Evolutionary conservation across 1,140 invertebrate genomes (phyloP).

Genomic region (Pectinophora gossypiella): DNA sequence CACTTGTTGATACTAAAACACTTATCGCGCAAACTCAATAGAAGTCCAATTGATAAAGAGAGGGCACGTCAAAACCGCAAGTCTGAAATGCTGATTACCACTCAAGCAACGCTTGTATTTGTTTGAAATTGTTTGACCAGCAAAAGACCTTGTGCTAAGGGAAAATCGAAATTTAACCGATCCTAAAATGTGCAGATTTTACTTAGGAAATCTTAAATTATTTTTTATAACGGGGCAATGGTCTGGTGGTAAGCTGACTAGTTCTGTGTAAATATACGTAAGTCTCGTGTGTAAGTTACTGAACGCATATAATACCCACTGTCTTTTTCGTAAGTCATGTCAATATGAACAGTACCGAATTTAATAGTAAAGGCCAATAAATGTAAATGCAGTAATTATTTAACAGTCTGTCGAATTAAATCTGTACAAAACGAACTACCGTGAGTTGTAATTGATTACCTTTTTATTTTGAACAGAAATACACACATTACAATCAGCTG

Average conservation of each 20-base stretch:
- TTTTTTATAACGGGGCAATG: slow-evolving; percentile 43
- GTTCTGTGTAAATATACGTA: slow-evolving; percentile 67
- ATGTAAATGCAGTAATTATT: slow-evolving; percentile 68
- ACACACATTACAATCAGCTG: too few species aligned
- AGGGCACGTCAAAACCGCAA: too few species aligned
- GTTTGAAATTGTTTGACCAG: neutral
- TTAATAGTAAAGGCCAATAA: slow-evolving; percentile 50
- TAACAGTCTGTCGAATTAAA: slow-evolving; percentile 72
- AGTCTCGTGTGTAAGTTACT: slow-evolving; percentile 15
- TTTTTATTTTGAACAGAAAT: slow-evolving; percentile 22
- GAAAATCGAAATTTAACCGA: neutral
- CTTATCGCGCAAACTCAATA: too few species aligned
- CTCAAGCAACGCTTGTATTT: too few species aligned
- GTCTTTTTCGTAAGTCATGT: slow-evolving; percentile 22
- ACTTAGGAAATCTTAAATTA: slow-evolving; percentile 38
- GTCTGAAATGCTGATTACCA: too few species aligned
- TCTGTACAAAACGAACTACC: slow-evolving; percentile 67
- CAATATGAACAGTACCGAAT: slow-evolving; percentile 60
- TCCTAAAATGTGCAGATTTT: slow-evolving; percentile 28
- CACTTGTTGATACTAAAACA: too few species aligned
- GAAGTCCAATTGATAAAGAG: too few species aligned
- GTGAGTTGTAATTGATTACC: slow-evolving; percentile 56
- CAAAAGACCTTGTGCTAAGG: neutral
- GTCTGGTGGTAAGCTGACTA: slow-evolving; percentile 26
- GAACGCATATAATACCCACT: neutral